These are phyloP conservation scores for Palythoa grandiflora DNA, from an alignment of 92 coral and sea anemone species.

Conservation along the genomic window DNA sequence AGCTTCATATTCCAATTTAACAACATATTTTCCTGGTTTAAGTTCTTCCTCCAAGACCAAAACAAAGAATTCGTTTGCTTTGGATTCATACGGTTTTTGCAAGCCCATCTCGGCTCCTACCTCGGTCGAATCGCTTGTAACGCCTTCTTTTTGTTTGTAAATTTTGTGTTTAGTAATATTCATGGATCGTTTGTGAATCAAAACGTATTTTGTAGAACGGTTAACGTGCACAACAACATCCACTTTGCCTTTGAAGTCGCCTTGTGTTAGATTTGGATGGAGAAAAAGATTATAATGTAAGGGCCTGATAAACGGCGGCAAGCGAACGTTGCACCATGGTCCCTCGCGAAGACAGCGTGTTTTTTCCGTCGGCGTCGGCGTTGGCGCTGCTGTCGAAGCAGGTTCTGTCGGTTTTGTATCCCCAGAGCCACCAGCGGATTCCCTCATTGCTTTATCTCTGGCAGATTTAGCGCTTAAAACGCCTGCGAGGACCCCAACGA, in stretches of 20 bases:
- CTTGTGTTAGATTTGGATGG: conserved; percentile 69
- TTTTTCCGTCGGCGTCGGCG: conserved; percentile 36
- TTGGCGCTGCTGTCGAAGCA: conserved; percentile 8
- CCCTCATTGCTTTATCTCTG: conserved; percentile 65
- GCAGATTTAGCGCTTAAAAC: conserved; percentile 87
- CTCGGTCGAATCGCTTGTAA: conserved; percentile 31
- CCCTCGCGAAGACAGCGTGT: conserved; percentile 66
- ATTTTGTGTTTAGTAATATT: conserved; percentile 62
- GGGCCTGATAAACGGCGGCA: conserved; percentile 77
- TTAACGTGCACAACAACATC: conserved; percentile 59
- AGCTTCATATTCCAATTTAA: conserved; percentile 69
- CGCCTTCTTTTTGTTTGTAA: conserved; percentile 44
- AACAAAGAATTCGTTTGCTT: conserved; percentile 76
- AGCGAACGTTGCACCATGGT: conserved; percentile 81
- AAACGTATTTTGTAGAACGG: conserved; percentile 57
- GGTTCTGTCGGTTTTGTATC: conserved; percentile 1
- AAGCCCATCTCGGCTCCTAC: conserved; percentile 53
- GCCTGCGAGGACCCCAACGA: conserved; percentile 85
- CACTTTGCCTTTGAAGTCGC: conserved; percentile 73
- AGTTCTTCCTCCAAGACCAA: conserved; percentile 65
- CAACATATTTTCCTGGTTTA: conserved; percentile 70
- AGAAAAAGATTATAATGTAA: conserved; percentile 75
- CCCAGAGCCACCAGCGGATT: conserved; percentile 48
- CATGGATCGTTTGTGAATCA: conserved; percentile 85
- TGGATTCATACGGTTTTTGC: conserved; percentile 62